Base-by-base conservation (phyloP, 2,113 vertebrate species). In the Stercorarius parasiticus region DNA sequence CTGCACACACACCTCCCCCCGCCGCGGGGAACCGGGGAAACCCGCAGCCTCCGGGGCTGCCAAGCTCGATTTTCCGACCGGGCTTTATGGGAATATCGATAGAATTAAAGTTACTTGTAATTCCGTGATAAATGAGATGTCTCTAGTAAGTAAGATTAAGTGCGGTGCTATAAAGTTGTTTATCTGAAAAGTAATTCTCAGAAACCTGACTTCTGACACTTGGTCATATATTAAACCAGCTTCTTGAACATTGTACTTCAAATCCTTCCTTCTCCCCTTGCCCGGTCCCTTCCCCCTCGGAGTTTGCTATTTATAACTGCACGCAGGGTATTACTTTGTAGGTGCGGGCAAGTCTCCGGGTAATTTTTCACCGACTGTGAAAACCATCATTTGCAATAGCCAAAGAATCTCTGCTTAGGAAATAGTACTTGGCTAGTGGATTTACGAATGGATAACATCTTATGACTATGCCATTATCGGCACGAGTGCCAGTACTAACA, bases 181-280 rank as follows among this genome's bases (percentile, higher is more conserved):
- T 99, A 99, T 99, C 99, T 99, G 94, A 98, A 98, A 98, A 97
- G 96, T 98, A 97, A 98, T 98, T 98, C 98, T 97, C 97, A 97
- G 98, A 97, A 98, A 97, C 97, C 97, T 97, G 98, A 97, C 98
- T 98, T 98, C 98, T 98, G 98, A 98, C 97, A 98, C 95, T 98
- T 96, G 97, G 98, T 99, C 98, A 98, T 98, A 98, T 97, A 98
- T 99, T 99, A 99, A 99, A 98, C 98, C 96, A 82, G 96, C 96
- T 92, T 98, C 96, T 97, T 96, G 98, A 98, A 99, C 98, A 96
- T 98, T 98, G 98, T 97, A 98, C 98, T 98, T 98, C 98, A 98
- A 93, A 90, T 91, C 26, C 58, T 90, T 32, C 78, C 88, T 86
- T 81, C 88, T 86, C 87, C 86, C 73, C 59, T 53, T 8, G 56